phyloP scores from a whole-genome alignment of 2,888 invertebrate species.

The Erynnis tages region DNA sequence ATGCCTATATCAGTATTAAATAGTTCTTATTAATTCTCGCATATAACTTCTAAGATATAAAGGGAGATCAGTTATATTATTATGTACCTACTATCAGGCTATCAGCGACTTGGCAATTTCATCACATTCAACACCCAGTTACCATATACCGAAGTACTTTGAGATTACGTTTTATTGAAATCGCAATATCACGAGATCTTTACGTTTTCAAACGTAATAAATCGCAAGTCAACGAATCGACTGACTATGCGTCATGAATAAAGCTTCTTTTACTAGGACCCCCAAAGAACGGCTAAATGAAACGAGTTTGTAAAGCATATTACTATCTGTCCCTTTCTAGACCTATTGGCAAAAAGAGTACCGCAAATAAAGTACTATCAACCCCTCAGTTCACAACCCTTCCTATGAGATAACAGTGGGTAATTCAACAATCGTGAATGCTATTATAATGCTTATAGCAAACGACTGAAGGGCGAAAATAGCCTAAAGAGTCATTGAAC shows the following conservation, averaged over 20 bases:
- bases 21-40: too few relatives aligned
- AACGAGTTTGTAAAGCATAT: slow-evolving; percentile 19
- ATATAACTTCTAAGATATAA: too few relatives aligned
- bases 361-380: slow-evolving; percentile 11
- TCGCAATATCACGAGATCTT: too few relatives aligned
- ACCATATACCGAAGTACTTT: too few relatives aligned
- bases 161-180: too few relatives aligned
- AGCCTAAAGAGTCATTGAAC: background rate
- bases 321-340: slow-evolving; percentile 8
- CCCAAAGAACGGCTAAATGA: slow-evolving; percentile 4
- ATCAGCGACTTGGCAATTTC: too few relatives aligned
- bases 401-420: slow-evolving; percentile 18
- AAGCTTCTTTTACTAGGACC: slow-evolving; percentile 1
- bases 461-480: background rate
- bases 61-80: too few relatives aligned
- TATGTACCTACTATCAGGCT: too few relatives aligned
- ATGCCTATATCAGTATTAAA: too few relatives aligned
- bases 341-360: background rate
- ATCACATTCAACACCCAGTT: too few relatives aligned
- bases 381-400: slow-evolving; percentile 24
- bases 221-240: background rate
- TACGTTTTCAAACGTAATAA: background rate
- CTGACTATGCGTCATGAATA: slow-evolving; percentile 1
- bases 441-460: slow-evolving; percentile 4
- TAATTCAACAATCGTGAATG: slow-evolving; percentile 1